phyloP scores from a whole-genome alignment of 2,113 vertebrate species.

The Silurus glanis region DNA sequence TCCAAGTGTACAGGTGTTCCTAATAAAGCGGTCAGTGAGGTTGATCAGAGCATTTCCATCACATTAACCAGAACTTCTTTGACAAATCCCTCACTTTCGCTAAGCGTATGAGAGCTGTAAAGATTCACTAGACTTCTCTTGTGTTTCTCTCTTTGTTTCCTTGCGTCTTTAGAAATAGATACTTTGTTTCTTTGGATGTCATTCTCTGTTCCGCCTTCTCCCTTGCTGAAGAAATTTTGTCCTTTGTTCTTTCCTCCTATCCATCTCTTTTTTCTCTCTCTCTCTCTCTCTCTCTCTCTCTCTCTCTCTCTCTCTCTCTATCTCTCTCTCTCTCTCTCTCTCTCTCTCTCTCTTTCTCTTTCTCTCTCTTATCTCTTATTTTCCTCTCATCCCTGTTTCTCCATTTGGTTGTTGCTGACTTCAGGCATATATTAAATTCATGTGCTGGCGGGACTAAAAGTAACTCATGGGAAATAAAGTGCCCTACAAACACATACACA shows the following conservation, averaged over 20 bases:
- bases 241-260: constrained; percentile 39
- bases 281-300: constrained; percentile 36
- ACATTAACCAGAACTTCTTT: not conserved
- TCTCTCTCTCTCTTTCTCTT: constrained; percentile 29
- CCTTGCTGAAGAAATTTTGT: constrained; percentile 23
- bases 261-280: constrained; percentile 27
- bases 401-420: constrained; percentile 45
- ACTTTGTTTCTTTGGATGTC: constrained; percentile 31
- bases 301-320: constrained; percentile 34
- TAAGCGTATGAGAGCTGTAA: not conserved
- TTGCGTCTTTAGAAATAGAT: constrained; percentile 20
- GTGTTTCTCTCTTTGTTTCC: not conserved
- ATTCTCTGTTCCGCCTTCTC: constrained; percentile 33
- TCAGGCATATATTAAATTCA: constrained; percentile 53
- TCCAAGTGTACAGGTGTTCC: not conserved
- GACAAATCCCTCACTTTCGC: not conserved
- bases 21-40: not conserved
- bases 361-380: constrained; percentile 3
- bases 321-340: constrained; percentile 35
- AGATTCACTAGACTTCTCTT: not conserved
- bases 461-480: constrained; percentile 45
- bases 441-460: constrained; percentile 32
- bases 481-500: constrained; percentile 17
- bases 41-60: not conserved
- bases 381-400: constrained; percentile 19